Evolutionary conservation across 2,888 invertebrate species (phyloP), one percentile per base, ranked within the genome.

Genomic region (Agrotis exclamationis): DNA sequence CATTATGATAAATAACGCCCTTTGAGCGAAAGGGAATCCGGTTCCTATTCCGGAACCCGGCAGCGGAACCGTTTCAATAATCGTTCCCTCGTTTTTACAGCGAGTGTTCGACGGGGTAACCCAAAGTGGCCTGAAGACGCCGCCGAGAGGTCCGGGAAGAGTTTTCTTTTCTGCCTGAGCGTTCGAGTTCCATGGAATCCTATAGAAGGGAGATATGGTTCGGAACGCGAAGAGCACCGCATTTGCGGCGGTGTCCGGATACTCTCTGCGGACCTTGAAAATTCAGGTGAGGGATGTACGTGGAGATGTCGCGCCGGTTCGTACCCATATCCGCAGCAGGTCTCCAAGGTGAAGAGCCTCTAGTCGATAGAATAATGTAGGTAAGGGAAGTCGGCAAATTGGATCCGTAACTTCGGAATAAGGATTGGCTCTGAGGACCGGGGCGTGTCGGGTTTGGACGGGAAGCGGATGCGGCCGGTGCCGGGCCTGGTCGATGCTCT

Each of bases 301-400:
- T 87, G 86, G 86, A 92, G 85, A 87, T 88, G 87, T 92, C 90
- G 88, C 89, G 89, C 89, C 87, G 90, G 88, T 87, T 96, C 97
- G 97, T 97, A 97, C 97, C 97, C 96, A 97, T 97, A 97, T 97
- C 97, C 97, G 97, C 97, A 97, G 96, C 97, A 97, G 97, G 97
- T 97, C 97, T 97, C 97, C 97, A 97, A 97, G 68, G 68, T 69
- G 63, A 63, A 69, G 68, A 69, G 68, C 63, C 68, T 69, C 68
- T 69, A 69, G 68, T 97, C 96, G 87, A 88, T 89, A 89, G 88
- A 97, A 95, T 96, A 97, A 97, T 97, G 97, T 97, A 97, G 96
- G 96, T 96, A 97, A 97, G 97, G 96, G 96, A 97, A 97, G 96
- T 97, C 96, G 97, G 96, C 97, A 97, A 97, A 96, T 95, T 96